Base-by-base conservation (phyloP, 2,888 invertebrate species). In the Dastarcus helophoroides region DNA sequence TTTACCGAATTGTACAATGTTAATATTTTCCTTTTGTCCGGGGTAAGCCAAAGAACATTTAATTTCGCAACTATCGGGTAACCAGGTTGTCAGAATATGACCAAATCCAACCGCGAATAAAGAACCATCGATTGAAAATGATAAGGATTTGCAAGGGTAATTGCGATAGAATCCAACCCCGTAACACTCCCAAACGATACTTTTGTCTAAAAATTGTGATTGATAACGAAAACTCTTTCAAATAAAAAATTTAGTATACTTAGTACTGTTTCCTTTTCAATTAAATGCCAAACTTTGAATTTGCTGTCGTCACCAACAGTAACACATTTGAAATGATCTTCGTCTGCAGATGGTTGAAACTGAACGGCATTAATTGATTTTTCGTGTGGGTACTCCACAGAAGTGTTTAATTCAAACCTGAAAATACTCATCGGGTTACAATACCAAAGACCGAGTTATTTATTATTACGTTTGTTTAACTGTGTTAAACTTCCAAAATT, bases 51-150 rank as follows among this genome's bases (percentile, higher is more conserved):
- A 54, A 2, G 71, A 69, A 30, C 69, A 67, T 47, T 71, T 69
- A n/a, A 78, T 47, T 27, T 68, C 63, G 33, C 69, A 64, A 2
- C 62, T 62, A 25, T 72, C 69, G 0, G 77, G 69, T 38, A 69
- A 66, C 76, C 82, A 86, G 13, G 81, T 56, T 1, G 83, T 84
- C 25, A 83, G 53, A 5, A 69, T 67, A 12, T 70, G 62, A 14
- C 66, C 73, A 60, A 78, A 85, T 6, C 72, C 73, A 8, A 79
- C 76, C 3, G 75, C 80, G 22, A 86, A 50, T 13, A 84, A 53
- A 1, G 84, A 81, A n/a, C 82, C 82, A 56, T 86, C 85, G 33
- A 68, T 64, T 1, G 81, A 76, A 57, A 84, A 84, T 24, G 68
- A 68, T 2, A 75, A 63, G 22, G 69, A 67, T 11, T 66, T 64